A percentile compares a stretch with the other conserved stretches of the same genome.
phyloP scores from a whole-genome alignment of 1,140 invertebrate genomes.

The Solenopsis fugax region DNA sequence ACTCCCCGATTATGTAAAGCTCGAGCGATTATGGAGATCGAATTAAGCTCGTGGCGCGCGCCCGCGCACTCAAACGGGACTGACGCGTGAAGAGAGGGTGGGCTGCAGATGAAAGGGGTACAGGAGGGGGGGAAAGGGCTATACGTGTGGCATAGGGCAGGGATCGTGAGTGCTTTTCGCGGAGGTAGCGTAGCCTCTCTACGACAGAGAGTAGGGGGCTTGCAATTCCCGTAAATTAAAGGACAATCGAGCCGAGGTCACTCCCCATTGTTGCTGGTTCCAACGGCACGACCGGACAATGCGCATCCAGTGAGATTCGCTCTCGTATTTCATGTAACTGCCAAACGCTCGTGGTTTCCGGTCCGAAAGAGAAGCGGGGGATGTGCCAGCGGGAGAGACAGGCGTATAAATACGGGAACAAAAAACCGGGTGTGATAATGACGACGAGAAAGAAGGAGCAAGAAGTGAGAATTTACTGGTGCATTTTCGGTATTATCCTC shows the following conservation, averaged over 20 bases:
- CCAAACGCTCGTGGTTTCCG: constrained; percentile 82
- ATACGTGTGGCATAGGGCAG: constrained; percentile 53
- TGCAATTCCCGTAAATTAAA: constrained; percentile 84
- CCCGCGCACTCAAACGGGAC: constrained; percentile 64
- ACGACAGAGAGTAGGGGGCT: constrained; percentile 63
- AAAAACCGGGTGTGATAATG: not conserved
- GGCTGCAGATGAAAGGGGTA: not conserved
- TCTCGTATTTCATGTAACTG: constrained; percentile 83
- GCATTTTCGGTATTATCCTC: not conserved
- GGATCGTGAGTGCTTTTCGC: constrained; percentile 65
- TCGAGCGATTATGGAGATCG: constrained; percentile 81
- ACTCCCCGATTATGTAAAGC: constrained; percentile 81
- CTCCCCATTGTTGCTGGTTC: constrained; percentile 81
- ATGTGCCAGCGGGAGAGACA: not conserved
- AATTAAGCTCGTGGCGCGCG: constrained; percentile 80
- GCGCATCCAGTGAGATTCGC: constrained; percentile 77
- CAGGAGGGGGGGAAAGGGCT: not conserved
- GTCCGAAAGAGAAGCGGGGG: constrained; percentile 61
- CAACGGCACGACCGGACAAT: constrained; percentile 79
- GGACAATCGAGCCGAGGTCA: constrained; percentile 84
- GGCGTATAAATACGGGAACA: not conserved
- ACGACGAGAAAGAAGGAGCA: not conserved
- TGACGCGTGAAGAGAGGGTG: constrained; percentile 68
- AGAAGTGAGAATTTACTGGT: not conserved
- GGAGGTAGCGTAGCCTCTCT: constrained; percentile 40